phyloP scores from a whole-genome alignment of 1,140 invertebrate species.

The Tenebrio molitor region DNA sequence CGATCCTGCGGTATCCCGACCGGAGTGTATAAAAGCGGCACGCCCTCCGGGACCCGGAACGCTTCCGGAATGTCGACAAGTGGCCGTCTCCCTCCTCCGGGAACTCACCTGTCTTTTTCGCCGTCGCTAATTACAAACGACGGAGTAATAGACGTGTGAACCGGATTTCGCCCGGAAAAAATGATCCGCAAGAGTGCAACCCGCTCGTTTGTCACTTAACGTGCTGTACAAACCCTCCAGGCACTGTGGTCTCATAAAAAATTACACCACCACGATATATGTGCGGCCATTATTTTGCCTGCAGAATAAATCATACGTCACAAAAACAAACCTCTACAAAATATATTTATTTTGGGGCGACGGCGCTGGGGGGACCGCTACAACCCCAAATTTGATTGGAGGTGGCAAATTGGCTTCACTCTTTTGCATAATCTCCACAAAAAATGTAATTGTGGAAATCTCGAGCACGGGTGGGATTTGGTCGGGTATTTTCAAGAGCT shows the following conservation, averaged over 20 bases:
- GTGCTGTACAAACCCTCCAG: slow-evolving; percentile 17
- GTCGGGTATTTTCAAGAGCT: too few relatives aligned
- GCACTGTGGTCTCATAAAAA: slow-evolving; percentile 36
- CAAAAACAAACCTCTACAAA: slow-evolving; percentile 40
- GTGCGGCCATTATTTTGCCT: slow-evolving; percentile 39
- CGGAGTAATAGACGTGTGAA: neutral
- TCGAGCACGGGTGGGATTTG: too few relatives aligned
- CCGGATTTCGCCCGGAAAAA: neutral
- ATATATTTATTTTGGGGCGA: slow-evolving; percentile 6
- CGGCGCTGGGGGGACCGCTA: neutral
- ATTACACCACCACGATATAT: slow-evolving; percentile 38
- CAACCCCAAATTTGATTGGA: neutral
- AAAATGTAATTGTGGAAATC: too few relatives aligned
- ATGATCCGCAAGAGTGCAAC: slow-evolving; percentile 16
- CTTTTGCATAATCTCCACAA: too few relatives aligned
- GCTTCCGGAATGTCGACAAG: slow-evolving; percentile 44
- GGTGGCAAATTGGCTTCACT: too few relatives aligned
- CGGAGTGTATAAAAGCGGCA: slow-evolving; percentile 22
- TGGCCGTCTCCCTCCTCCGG: slow-evolving; percentile 4
- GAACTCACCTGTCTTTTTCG: neutral
- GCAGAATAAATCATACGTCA: slow-evolving; percentile 41
- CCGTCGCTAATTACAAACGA: neutral
- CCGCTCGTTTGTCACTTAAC: slow-evolving; percentile 24
- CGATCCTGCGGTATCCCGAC: slow-evolving; percentile 14
- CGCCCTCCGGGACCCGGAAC: slow-evolving; percentile 19